phyloP scores from a whole-genome alignment of 2,113 vertebrate species.

The Passerina amoena region DNA sequence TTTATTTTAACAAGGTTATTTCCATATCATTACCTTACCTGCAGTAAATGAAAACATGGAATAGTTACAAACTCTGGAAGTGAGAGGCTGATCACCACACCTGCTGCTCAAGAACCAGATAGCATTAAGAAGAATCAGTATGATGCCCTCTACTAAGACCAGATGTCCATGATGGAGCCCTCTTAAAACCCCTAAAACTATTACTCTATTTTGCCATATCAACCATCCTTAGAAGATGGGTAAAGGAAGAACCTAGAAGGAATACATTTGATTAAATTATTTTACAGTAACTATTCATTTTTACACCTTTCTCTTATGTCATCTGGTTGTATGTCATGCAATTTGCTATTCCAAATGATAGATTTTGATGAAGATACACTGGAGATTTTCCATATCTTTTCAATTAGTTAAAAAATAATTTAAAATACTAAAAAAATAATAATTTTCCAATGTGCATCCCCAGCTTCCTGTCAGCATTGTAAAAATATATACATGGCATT shows the following conservation, averaged over 20 bases:
- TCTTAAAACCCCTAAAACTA: neutral
- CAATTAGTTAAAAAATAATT: neutral
- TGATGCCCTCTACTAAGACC: neutral
- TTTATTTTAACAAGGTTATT: neutral
- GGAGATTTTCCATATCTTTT: neutral
- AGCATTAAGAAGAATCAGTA: neutral
- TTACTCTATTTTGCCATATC: neutral
- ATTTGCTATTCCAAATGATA: neutral
- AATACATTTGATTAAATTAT: neutral
- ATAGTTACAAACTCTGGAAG: neutral
- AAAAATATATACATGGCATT: neutral
- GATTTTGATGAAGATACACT: neutral
- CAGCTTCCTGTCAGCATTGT: neutral
- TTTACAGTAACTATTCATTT: neutral
- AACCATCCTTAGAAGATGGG: neutral
- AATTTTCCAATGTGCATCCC: neutral
- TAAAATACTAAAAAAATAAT: rapidly evolving
- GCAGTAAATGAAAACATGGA: neutral
- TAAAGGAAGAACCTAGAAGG: neutral
- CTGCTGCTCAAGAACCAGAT: neutral
- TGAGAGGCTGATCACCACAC: neutral
- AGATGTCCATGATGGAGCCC: neutral
- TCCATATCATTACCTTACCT: neutral
- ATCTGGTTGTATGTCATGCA: neutral
- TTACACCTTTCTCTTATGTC: neutral